Base-by-base conservation (phyloP, 2,888 invertebrate genomes). In the Prosapia bicincta region DNA sequence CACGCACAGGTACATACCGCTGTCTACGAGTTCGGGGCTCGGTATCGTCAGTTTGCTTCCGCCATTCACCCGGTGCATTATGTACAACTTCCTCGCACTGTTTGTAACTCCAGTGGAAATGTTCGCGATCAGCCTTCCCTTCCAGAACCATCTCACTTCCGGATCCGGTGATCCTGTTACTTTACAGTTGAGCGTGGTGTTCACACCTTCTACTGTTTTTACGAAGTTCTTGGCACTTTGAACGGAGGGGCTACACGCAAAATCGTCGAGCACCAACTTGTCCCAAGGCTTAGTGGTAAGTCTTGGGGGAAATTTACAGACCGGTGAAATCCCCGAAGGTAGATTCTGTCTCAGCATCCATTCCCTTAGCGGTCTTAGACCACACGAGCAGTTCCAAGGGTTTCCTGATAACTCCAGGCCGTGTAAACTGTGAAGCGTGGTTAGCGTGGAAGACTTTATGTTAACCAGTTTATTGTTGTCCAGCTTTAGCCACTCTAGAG, bases 331-430 rank as follows among this genome's bases (percentile, higher is more conserved):
- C 28, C 88, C 91, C 75, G 90, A 91, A 6, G 94, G 94, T 38
- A 95, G 91, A 83, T 94, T 94, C 82, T 90, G 89, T 76, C 88
- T 87, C 78, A 92, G 85, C 92, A 95, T 92, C 94, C 94, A 95
- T 81, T 92, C 91, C 25, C 93, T 86, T 78, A 94, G 84, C 0
- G 93, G 92, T 74, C 93, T 87, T 77, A 95, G 83, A 26, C 88
- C 88, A 83, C 95, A 95, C 66, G 93, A 91, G 84, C 94, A 95
- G 83, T 93, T 92, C 93, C 94, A 94, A 0, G 92, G 92, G 84
- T 95, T 95, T 77, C 88, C 89, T n/a, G 92, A 90, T 79, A 95
- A 84, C 81, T 93, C 93, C 78, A 95, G 85, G 15, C 92, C 93
- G 82, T 93, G 92, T 72, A 95, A 85, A 79, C 89, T 90, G 79